Base-by-base conservation (phyloP, 2,113 vertebrate species). In the Rutilus rutilus region DNA sequence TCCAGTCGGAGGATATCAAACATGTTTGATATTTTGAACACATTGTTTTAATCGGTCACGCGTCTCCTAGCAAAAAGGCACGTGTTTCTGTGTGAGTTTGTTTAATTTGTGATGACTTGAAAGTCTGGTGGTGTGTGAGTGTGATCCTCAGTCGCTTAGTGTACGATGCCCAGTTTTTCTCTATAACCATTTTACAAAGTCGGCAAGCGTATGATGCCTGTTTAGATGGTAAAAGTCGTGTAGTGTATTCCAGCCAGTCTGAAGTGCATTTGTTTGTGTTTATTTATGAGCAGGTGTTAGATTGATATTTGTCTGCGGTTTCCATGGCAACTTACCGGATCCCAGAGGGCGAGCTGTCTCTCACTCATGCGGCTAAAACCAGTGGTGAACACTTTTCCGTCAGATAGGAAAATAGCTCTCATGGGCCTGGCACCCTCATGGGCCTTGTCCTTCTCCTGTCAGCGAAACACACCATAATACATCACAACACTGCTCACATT, bases 341-440 rank as follows among this genome's bases (percentile, higher is more conserved):
- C 97, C 98, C 98, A 99, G 77, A 99, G 97, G 0, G 96, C 96
- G 0, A 99, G 93, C 90, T 98, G 97, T 88, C 98, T 94, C 88
- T 99, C 98, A 0, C 98, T 99, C 97, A 98, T 98, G 91, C 98
- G 98, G 88, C 97, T 99, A 93, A 99, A 99, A 4, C 98, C 98
- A 0, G 98, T 99, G 54, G 97, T 98, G 91, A 99, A 97, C 90
- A 99, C 89, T 5, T 97, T 98, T 15, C 97, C 97, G 0, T 99
- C 96, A 0, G 97, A 89, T 12, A 99, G 94, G 90, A 99, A 99
- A 90, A 99, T 99, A 91, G 97, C 97, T 82, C 98, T 92, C 96
- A 99, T 98, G 59, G 98, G 98, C 5, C 98, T 93, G 0, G 97
- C 96, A 0, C 98, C 98, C 85, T 99, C 98, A 0, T 99, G 98